Evolutionary conservation across 2,113 vertebrate species (phyloP).

Genomic region (Oenanthe oenanthe): DNA sequence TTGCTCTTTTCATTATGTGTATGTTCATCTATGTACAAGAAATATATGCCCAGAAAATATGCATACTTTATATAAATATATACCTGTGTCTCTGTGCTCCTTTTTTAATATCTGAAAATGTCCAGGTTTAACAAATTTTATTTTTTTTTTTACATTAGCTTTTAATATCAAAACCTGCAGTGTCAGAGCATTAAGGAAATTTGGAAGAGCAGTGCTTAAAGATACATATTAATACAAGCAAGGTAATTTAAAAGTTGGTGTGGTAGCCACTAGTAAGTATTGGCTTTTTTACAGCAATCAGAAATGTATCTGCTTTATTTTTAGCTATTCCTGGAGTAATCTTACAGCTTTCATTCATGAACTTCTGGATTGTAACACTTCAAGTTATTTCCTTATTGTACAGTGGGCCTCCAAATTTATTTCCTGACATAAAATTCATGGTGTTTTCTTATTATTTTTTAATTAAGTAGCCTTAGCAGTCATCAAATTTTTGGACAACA

Average conservation of each 20-base stretch:
- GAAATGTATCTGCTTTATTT: not conserved
- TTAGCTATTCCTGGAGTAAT: not conserved
- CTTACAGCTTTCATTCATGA: not conserved
- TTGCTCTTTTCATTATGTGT: rapidly evolving
- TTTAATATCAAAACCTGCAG: not conserved
- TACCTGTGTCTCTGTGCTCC: not conserved
- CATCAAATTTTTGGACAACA: not conserved
- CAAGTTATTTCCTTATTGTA: not conserved
- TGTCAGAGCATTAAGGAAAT: not conserved
- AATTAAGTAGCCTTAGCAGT: not conserved
- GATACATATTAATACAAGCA: not conserved
- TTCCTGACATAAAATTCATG: constrained; percentile 24
- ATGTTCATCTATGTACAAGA: not conserved
- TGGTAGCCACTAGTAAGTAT: not conserved
- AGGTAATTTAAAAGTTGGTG: not conserved
- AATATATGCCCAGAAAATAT: not conserved
- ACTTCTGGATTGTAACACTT: not conserved
- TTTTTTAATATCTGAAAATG: not conserved
- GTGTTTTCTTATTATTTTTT: constrained; percentile 5
- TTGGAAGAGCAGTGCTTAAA: not conserved
- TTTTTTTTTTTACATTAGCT: not conserved
- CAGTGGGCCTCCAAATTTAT: not conserved
- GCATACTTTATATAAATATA: not conserved
- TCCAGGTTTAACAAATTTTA: not conserved
- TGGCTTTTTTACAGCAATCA: not conserved